Percentiles rank a stretch among this genome's conserved stretches.
phyloP scores from a whole-genome alignment of 92 coral and sea anemone genomes.

The Bergia puertoricense region DNA sequence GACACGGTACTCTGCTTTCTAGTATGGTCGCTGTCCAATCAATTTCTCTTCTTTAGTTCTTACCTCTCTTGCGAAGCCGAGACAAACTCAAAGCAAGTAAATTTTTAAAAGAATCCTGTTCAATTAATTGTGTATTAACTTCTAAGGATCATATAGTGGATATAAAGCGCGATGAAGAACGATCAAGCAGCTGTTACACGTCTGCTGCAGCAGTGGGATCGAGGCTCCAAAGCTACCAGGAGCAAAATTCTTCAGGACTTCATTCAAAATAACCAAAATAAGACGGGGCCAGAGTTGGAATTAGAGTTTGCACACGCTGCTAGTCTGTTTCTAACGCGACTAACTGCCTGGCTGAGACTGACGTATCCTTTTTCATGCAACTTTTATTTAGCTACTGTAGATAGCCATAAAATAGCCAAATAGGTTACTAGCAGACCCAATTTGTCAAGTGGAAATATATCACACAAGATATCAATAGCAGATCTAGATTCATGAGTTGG shows the following conservation, averaged over 20 bases:
- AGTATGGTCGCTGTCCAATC: background rate
- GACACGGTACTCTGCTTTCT: background rate
- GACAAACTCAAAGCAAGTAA: background rate
- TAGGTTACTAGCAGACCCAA: too few species aligned
- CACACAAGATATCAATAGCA: too few species aligned
- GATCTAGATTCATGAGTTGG: too few species aligned
- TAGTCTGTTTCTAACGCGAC: constrained; percentile 91
- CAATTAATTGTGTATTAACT: background rate
- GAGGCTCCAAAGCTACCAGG: constrained; percentile 85
- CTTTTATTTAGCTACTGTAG: background rate
- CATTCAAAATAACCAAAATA: constrained; percentile 71
- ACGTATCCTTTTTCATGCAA: constrained; percentile 74
- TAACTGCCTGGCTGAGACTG: constrained; percentile 95
- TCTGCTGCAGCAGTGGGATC: constrained; percentile 93
- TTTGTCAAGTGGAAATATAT: too few species aligned
- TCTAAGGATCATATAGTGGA: background rate
- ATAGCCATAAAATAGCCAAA: background rate
- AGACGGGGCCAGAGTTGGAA: constrained; percentile 95
- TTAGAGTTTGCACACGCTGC: constrained; percentile 97
- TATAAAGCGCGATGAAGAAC: constrained; percentile 55
- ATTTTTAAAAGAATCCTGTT: background rate
- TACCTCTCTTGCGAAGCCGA: background rate
- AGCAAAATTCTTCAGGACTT: constrained; percentile 91
- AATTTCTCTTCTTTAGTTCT: too few species aligned
- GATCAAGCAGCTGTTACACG: constrained; percentile 88